phyloP scores from a whole-genome alignment of 2,797 vertebrate species.

The Setipinna tenuifilis region DNA sequence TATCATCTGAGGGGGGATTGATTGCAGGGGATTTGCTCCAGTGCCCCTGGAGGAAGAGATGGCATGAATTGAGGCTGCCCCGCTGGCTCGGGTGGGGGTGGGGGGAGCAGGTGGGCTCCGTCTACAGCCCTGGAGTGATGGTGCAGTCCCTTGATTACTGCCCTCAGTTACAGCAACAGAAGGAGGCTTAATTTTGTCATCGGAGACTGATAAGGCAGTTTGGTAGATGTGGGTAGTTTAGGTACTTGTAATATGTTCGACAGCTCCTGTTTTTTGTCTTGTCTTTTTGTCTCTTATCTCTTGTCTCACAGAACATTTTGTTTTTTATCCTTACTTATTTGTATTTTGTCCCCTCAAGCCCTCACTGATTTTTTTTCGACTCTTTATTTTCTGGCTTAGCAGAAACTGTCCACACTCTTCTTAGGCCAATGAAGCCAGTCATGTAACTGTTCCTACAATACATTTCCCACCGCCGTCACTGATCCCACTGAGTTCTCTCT shows the following conservation, averaged over 20 bases:
- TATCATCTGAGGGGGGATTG: neutral
- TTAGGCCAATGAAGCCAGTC: no score
- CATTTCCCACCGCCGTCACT: no score
- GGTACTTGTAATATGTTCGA: neutral
- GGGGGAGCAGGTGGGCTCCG: neutral
- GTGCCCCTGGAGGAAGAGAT: neutral
- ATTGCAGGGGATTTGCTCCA: neutral
- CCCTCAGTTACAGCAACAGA: neutral
- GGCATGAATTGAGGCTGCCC: neutral
- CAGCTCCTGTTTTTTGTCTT: neutral
- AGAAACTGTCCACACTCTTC: neutral
- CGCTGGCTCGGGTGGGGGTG: neutral
- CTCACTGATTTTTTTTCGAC: no score
- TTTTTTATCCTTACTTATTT: neutral
- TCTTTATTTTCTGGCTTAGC: neutral
- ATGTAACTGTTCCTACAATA: no score
- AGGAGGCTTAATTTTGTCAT: neutral
- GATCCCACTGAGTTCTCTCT: no score
- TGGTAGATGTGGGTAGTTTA: neutral
- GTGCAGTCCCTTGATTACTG: neutral
- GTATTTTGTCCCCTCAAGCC: no score
- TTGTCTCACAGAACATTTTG: neutral
- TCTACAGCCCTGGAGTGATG: neutral
- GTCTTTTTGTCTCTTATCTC: no score
- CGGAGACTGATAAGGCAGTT: neutral